Conservation (phyloP, 1,140 invertebrate genomes). For the Harpegnathos saltator region DNA sequence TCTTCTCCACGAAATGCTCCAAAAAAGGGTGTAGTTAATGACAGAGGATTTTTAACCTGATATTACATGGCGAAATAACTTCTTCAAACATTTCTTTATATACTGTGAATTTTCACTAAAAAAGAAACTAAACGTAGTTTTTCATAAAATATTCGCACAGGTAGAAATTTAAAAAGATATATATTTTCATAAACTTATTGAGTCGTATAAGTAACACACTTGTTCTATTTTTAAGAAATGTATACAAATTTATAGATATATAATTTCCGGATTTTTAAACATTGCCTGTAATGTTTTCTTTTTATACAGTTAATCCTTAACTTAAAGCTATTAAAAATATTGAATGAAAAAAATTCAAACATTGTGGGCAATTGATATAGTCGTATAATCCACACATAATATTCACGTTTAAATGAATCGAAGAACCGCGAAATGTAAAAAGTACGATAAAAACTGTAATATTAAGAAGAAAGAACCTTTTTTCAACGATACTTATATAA, state of each 20-base stretch:
- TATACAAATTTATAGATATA: neutral
- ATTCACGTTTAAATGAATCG: neutral
- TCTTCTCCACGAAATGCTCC: slow-evolving; percentile 51
- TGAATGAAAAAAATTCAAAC: neutral
- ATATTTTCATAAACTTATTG: neutral
- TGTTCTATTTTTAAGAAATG: neutral
- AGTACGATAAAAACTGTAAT: slow-evolving; percentile 23
- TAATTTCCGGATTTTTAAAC: neutral
- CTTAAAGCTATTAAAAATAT: neutral
- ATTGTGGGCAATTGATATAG: neutral
- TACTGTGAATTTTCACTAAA: slow-evolving; percentile 66
- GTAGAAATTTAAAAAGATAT: slow-evolving; percentile 48
- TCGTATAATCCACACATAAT: neutral
- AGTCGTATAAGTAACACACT: neutral
- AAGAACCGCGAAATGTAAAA: neutral
- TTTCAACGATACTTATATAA: neutral
- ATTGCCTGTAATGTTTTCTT: neutral
- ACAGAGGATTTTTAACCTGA: slow-evolving; percentile 67
- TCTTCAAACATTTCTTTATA: slow-evolving; percentile 35
- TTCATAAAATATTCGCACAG: slow-evolving; percentile 18
- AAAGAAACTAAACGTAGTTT: neutral
- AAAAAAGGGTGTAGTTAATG: slow-evolving; percentile 72
- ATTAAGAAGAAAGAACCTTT: neutral
- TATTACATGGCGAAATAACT: slow-evolving; percentile 55
- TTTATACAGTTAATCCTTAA: neutral